Base-by-base conservation (phyloP, 2,113 vertebrate species). In the Trogon melanurus region DNA sequence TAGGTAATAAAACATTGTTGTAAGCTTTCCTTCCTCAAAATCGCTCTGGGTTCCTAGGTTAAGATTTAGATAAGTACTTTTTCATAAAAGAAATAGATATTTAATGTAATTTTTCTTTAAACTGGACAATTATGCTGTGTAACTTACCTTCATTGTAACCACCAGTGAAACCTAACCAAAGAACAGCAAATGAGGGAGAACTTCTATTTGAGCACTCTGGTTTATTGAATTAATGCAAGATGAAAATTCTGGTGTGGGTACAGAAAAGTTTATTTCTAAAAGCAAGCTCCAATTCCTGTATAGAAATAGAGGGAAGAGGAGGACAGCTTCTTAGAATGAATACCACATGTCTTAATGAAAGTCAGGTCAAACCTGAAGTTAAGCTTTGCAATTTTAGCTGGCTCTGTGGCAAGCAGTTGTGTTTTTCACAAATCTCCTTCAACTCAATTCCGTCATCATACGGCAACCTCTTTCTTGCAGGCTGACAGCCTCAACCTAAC, bases 1-100 rank as follows among this genome's bases (percentile, higher is more conserved):
- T 95, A 99, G 99, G 99, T 99, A 97, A 96, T 78, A 79, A 89
- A 88, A 87, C 29, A 2, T 20, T 45, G 29, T 86, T 73, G 25
- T 91, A 54, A 76, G 25, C 20, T 83, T 76, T 8, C 4, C 12
- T 15, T 78, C 12, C 29, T 88, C 61, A 83, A 45, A 92, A 61
- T 75, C 2, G 26, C 5, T 85, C 26, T 15, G 41, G 19, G 23
- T 75, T 81, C 13, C 23, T 34, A 53, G 7, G 16, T 61, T 41
- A 66, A 34, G 13, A 72, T 16, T 80, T 61, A 62, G 15, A 51
- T 50, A 1, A 81, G 7, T 80, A 25, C 13, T 11, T 72, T 47
- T 72, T 79, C 5, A 6, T 41, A 38, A 48, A 83, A 88, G 16
- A 48, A 85, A 23, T 5, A 19, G 16, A 2, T 72, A 32, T 50